These are phyloP conservation scores for Drosophila austrosaltans DNA, from an alignment of 2,888 invertebrate genomes.

Conservation along the genomic window DNA sequence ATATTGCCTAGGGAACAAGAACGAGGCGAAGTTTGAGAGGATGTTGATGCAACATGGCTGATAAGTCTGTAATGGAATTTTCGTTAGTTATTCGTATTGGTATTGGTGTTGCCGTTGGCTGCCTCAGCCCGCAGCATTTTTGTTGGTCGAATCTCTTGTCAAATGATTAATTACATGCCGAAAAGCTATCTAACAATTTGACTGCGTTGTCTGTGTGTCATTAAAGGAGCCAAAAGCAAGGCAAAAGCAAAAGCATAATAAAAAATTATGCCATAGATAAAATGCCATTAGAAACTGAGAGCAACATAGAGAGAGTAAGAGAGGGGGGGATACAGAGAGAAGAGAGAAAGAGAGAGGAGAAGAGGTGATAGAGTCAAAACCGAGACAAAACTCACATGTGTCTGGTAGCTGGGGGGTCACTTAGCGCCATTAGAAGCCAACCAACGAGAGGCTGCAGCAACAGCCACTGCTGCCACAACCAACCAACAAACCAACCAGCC, in stretches of 20 bases:
- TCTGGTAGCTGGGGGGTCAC: conserved; percentile 49
- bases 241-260: conserved; percentile 66
- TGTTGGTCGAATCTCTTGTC: conserved; percentile 60
- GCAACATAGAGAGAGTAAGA: conserved; percentile 39
- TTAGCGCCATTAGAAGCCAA: conserved; percentile 77
- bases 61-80: conserved; percentile 70
- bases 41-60: conserved; percentile 56
- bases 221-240: conserved; percentile 57
- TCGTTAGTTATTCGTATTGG: conserved; percentile 31
- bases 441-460: conserved; percentile 45
- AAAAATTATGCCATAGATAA: conserved; percentile 80
- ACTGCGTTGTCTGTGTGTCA: conserved; percentile 64
- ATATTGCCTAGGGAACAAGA: conserved; percentile 43
- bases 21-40: conserved; percentile 16
- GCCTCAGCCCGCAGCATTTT: conserved; percentile 62
- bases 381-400: conserved; percentile 23
- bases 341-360: neutral
- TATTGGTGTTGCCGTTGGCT: conserved; percentile 29
- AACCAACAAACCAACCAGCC: conserved; percentile 60
- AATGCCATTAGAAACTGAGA: conserved; percentile 68
- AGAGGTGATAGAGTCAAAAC: neutral
- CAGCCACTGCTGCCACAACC: conserved; percentile 25
- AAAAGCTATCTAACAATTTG: conserved; percentile 79
- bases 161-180: conserved; percentile 78
- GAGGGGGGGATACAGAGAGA: neutral